These are phyloP conservation scores for Bergia puertoricense DNA, from an alignment of 92 coral and sea anemone species.

Conservation along the genomic window DNA sequence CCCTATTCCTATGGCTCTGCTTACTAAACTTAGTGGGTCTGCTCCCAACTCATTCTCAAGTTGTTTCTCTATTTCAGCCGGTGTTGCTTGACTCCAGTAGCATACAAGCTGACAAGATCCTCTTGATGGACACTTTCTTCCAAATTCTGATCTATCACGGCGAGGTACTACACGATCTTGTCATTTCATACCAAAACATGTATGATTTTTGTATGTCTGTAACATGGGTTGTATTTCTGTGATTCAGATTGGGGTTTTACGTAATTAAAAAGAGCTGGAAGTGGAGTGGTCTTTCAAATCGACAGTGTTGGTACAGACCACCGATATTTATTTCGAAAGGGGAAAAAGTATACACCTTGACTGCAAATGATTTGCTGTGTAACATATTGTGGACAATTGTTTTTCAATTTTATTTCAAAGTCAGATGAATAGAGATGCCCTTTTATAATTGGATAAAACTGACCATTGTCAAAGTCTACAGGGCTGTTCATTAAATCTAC, in stretches of 20 bases:
- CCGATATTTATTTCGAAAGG: too few relatives aligned
- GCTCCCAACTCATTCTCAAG: background rate
- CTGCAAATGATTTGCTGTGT: too few relatives aligned
- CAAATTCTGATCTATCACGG: conserved; percentile 97
- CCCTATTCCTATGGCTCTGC: too few relatives aligned
- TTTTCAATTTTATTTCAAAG: too few relatives aligned
- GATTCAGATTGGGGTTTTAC: background rate
- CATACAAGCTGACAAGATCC: conserved; percentile 87
- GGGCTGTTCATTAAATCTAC: too few relatives aligned
- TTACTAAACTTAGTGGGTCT: background rate
- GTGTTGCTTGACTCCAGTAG: conserved; percentile 96
- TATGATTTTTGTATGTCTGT: background rate
- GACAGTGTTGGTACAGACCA: background rate
- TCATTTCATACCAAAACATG: background rate
- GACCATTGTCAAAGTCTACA: too few relatives aligned
- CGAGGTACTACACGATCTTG: conserved; percentile 65
- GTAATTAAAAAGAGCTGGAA: too few relatives aligned
- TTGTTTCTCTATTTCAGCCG: conserved; percentile 72
- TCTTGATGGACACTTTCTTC: conserved; percentile 94
- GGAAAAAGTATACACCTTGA: too few relatives aligned
- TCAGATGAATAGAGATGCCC: too few relatives aligned
- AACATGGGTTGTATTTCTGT: too few relatives aligned
- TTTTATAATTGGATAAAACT: too few relatives aligned
- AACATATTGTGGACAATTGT: too few relatives aligned
- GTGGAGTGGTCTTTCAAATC: background rate